These are phyloP conservation scores for Synchiropus splendidus DNA, from an alignment of 2,113 vertebrate genomes.

Conservation along the genomic window DNA sequence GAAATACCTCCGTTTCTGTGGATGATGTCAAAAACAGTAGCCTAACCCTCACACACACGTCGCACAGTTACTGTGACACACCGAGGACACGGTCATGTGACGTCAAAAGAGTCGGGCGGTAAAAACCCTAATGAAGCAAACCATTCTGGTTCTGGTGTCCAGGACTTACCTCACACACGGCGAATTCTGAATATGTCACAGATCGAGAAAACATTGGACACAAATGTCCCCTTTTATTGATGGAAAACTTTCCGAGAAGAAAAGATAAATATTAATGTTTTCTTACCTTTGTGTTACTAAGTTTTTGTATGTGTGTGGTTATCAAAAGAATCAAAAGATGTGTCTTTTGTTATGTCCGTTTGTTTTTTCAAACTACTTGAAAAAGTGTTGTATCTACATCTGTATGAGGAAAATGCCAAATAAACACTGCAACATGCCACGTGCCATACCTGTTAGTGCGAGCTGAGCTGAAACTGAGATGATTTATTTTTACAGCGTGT, in stretches of 20 bases:
- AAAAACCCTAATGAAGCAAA: too few relatives aligned
- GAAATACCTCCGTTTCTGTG: conserved; percentile 58
- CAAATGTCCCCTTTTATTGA: conserved; percentile 3
- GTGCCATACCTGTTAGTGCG: too few relatives aligned
- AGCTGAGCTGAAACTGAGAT: too few relatives aligned
- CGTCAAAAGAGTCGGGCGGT: too few relatives aligned
- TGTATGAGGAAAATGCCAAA: conserved; percentile 51
- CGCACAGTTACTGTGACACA: too few relatives aligned
- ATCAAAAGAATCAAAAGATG: conserved; percentile 54
- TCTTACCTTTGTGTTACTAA: conserved; percentile 54
- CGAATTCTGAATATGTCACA: conserved; percentile 2
- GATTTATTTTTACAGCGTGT: too few relatives aligned
- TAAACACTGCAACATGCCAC: conserved; percentile 48
- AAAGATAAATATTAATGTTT: conserved; percentile 42
- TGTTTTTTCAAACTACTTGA: conserved; percentile 22
- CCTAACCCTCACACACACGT: background rate
- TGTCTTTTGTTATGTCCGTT: conserved; percentile 28
- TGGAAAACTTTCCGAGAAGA: conserved; percentile 13
- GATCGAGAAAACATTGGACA: conserved; percentile 1
- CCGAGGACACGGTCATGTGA: too few relatives aligned
- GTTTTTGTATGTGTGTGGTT: conserved; percentile 32
- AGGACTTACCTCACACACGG: conserved; percentile 40
- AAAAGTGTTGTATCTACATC: conserved; percentile 43
- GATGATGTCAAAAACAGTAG: conserved; percentile 6
- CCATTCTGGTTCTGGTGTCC: background rate